A percentile compares a stretch with the other conserved stretches of the same genome.
phyloP scores from a whole-genome alignment of 2,888 invertebrate species.

The Acronicta aceris region DNA sequence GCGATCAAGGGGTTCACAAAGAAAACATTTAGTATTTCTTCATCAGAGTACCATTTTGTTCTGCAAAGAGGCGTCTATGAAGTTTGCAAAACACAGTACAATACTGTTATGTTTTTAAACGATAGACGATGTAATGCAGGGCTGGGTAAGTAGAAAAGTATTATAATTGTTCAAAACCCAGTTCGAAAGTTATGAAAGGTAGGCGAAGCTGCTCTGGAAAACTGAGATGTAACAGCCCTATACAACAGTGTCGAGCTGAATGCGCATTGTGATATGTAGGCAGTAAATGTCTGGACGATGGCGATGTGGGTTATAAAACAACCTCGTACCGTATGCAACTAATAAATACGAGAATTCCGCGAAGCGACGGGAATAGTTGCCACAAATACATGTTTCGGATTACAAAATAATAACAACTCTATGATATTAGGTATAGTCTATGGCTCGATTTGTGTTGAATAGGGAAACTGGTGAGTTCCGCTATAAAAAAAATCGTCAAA shows the following conservation, averaged over 20 bases:
- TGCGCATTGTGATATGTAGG: conserved; percentile 26
- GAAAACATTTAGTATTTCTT: conserved; percentile 44
- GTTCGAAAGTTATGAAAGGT: too few relatives aligned
- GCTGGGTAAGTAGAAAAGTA: background rate
- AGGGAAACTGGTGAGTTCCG: background rate
- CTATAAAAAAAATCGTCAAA: too few relatives aligned
- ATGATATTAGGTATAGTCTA: background rate
- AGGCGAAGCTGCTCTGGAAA: background rate
- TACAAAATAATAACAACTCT: conserved; percentile 19
- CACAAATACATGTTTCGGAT: conserved; percentile 33
- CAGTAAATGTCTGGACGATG: conserved; percentile 32
- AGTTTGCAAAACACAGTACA: background rate
- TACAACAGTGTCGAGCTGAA: conserved; percentile 2
- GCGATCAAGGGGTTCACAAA: conserved; percentile 39
- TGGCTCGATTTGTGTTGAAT: background rate
- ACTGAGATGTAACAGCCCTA: background rate
- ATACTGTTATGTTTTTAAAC: background rate
- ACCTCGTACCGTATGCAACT: conserved; percentile 34
- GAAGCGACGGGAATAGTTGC: conserved; percentile 55
- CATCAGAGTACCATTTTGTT: conserved; percentile 33
- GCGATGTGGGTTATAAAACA: conserved; percentile 30
- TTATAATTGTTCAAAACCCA: too few relatives aligned
- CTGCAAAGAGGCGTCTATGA: background rate
- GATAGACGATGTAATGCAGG: background rate
- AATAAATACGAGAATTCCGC: conserved; percentile 53